These are phyloP conservation scores for Rhagium mordax DNA, from an alignment of 2,888 invertebrate species.

Conservation along the genomic window DNA sequence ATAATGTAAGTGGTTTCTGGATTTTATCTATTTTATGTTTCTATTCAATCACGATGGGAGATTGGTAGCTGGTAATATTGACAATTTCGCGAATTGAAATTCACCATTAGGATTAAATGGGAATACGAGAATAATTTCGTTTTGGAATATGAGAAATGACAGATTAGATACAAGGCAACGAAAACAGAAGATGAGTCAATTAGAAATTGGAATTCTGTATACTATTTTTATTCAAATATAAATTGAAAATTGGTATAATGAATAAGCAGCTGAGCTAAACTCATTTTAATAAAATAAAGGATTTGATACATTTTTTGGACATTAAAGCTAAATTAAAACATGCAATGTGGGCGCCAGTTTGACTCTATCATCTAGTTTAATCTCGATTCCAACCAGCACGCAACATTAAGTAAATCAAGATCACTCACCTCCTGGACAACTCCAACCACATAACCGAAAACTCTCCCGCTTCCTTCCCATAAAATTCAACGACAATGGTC, in stretches of 20 bases:
- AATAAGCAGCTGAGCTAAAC: too few species aligned
- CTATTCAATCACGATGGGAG: background rate
- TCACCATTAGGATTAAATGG: background rate
- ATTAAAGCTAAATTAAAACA: too few species aligned
- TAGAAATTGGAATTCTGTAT: too few species aligned
- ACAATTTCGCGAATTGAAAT: background rate
- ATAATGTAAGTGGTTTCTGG: constrained; percentile 1
- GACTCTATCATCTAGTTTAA: background rate
- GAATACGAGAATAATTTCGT: background rate
- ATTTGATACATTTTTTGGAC: too few species aligned
- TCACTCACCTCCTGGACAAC: constrained; percentile 76
- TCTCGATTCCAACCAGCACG: background rate
- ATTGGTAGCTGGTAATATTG: background rate
- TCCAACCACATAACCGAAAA: constrained; percentile 90
- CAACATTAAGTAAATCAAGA: constrained; percentile 17
- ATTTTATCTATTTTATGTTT: constrained; percentile 1
- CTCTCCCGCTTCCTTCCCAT: constrained; percentile 82
- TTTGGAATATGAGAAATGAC: background rate
- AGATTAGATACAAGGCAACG: too few species aligned
- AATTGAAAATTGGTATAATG: too few species aligned
- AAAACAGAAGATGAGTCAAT: too few species aligned
- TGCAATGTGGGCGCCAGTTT: too few species aligned
- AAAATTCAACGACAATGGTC: constrained; percentile 84
- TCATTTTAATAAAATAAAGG: too few species aligned
- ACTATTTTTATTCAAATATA: too few species aligned